Evolutionary conservation across 1,140 invertebrate genomes (phyloP).

Genomic region (Asbolus verrucosus): DNA sequence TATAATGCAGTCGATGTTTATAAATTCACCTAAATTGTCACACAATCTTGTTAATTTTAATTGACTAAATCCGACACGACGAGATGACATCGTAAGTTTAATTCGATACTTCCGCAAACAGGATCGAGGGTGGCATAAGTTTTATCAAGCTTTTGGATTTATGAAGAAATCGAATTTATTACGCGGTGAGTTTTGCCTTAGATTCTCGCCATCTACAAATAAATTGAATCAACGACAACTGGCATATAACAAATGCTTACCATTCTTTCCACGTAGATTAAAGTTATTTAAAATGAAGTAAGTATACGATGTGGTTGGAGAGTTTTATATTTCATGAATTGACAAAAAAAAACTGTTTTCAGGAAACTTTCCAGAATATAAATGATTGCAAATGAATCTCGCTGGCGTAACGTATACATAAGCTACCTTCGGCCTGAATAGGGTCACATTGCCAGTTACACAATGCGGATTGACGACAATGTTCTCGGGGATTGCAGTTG

Average conservation of each 20-base stretch:
- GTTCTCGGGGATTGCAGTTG: slow-evolving; percentile 44
- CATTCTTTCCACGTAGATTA: slow-evolving; percentile 46
- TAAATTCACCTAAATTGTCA: slow-evolving; percentile 18
- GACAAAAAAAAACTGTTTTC: slow-evolving; percentile 49
- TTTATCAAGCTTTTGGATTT: slow-evolving; percentile 38
- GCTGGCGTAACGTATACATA: slow-evolving; percentile 42
- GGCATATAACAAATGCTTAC: slow-evolving; percentile 44
- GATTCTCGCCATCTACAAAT: slow-evolving; percentile 37
- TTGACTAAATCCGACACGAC: not conserved
- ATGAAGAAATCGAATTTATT: slow-evolving; percentile 35
- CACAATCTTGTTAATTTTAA: slow-evolving; percentile 15
- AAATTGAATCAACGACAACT: slow-evolving; percentile 45
- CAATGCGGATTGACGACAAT: slow-evolving; percentile 49
- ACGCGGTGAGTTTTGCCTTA: slow-evolving; percentile 39
- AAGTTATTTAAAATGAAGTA: slow-evolving; percentile 48
- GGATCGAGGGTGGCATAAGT: slow-evolving; percentile 18
- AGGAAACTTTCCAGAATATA: slow-evolving; percentile 51
- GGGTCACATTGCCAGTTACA: slow-evolving; percentile 51
- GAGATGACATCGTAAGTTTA: slow-evolving; percentile 17
- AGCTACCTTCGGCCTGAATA: slow-evolving; percentile 41
- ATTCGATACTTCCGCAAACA: slow-evolving; percentile 6
- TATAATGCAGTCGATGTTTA: slow-evolving; percentile 30
- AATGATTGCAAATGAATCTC: slow-evolving; percentile 53
- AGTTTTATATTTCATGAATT: slow-evolving; percentile 48
- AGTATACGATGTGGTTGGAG: slow-evolving; percentile 43